Conservation (phyloP, 2,888 invertebrate species). For the Chalcosyrphus nemorum region DNA sequence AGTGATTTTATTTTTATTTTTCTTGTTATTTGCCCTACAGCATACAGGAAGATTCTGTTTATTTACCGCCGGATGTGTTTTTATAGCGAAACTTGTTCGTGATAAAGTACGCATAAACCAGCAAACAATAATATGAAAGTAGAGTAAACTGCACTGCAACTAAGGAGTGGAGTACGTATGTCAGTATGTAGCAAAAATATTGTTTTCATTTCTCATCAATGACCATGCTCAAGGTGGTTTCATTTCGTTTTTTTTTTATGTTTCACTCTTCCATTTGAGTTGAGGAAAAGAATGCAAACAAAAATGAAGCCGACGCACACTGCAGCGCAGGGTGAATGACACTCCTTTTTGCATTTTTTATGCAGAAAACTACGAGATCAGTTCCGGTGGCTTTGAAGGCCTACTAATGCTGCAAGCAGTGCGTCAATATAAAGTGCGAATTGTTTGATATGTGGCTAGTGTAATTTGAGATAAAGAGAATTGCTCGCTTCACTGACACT, state of each 20-base stretch:
- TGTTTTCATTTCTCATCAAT: slow-evolving; percentile 48
- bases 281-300: slow-evolving; percentile 14
- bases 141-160: slow-evolving; percentile 32
- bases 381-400: slow-evolving; percentile 12
- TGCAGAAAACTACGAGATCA: slow-evolving; percentile 1
- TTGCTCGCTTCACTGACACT: background rate
- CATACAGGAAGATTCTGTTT: slow-evolving; percentile 16
- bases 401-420: too few relatives aligned
- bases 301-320: slow-evolving; percentile 34
- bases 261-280: background rate
- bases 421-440: background rate
- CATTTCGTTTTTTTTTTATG: slow-evolving; percentile 4
- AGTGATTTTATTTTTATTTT: slow-evolving; percentile 36
- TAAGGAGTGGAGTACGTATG: slow-evolving; percentile 6
- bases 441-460: background rate
- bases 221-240: slow-evolving; percentile 46
- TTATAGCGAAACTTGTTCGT: slow-evolving; percentile 21
- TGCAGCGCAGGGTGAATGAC: slow-evolving; percentile 63
- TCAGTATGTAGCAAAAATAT: slow-evolving; percentile 15
- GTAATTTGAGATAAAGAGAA: background rate
- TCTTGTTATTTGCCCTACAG: slow-evolving; percentile 15
- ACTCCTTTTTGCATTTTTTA: slow-evolving; percentile 26
- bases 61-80: slow-evolving; percentile 3
- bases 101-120: slow-evolving; percentile 37
- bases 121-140: slow-evolving; percentile 37